Conservation (phyloP, 2,888 invertebrate genomes). For the Platerodrilus igneus region DNA sequence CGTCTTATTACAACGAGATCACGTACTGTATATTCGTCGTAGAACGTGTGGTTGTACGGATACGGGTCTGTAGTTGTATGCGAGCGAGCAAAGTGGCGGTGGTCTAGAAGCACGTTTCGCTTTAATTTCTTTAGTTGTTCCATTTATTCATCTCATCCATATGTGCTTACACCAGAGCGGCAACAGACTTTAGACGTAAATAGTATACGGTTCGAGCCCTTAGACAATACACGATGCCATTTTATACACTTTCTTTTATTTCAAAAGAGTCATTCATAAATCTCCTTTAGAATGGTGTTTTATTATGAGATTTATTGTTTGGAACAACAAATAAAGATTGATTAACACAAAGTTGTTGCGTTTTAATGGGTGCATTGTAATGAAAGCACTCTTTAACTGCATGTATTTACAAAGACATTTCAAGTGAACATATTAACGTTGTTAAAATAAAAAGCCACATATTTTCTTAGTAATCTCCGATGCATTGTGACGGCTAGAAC, state of each 20-base stretch:
- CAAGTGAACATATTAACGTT: too few species aligned
- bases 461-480: conserved; percentile 31
- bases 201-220: conserved; percentile 29
- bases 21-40: conserved; percentile 46
- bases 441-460: conserved; percentile 26
- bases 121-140: conserved; percentile 45
- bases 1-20: conserved; percentile 44
- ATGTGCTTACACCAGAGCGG: conserved; percentile 34
- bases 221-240: conserved; percentile 35
- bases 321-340: conserved; percentile 23
- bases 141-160: conserved; percentile 46
- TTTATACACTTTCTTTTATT: conserved; percentile 33
- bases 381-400: too few species aligned
- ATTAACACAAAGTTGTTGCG: conserved; percentile 25
- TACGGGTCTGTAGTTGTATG: conserved; percentile 35
- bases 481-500: conserved; percentile 34
- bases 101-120: conserved; percentile 49
- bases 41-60: conserved; percentile 45
- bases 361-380: too few species aligned
- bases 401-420: too few species aligned
- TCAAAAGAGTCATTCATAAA: conserved; percentile 23
- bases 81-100: too few species aligned
- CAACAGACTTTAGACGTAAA: conserved; percentile 38
- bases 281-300: conserved; percentile 24
- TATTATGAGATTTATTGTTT: conserved; percentile 25